phyloP scores from a whole-genome alignment of 2,888 invertebrate species.

The Thera britannica region DNA sequence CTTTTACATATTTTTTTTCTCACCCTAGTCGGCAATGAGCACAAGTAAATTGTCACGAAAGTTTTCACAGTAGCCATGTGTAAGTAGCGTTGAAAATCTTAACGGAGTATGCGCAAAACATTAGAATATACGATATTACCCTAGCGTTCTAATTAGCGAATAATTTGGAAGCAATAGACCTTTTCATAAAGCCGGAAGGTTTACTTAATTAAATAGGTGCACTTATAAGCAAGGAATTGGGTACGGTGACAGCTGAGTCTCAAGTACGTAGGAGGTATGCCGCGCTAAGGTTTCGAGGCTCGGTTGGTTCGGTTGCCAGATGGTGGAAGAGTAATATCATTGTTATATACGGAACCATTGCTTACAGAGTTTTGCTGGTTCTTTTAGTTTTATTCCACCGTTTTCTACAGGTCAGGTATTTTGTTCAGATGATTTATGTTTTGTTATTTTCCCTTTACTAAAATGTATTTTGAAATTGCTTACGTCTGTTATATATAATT shows the following conservation, averaged over 20 bases:
- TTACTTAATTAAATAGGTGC: conserved; percentile 58
- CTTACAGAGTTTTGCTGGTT: conserved; percentile 7
- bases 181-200: conserved; percentile 34
- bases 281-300: conserved; percentile 16
- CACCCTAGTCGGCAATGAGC: too few relatives aligned
- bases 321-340: conserved; percentile 19
- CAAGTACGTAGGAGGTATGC: conserved; percentile 13
- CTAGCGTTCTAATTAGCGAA: conserved; percentile 55
- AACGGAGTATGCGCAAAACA: conserved; percentile 1
- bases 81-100: not conserved
- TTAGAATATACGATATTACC: conserved; percentile 33
- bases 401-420: conserved; percentile 1
- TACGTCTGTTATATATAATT: not conserved
- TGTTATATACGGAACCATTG: conserved; percentile 12
- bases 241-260: conserved; percentile 33
- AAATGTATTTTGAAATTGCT: not conserved
- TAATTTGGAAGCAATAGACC: conserved; percentile 53
- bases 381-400: conserved; percentile 10
- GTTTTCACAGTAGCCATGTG: not conserved
- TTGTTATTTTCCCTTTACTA: not conserved
- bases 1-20: too few relatives aligned
- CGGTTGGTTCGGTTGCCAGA: conserved; percentile 24
- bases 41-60: too few relatives aligned
- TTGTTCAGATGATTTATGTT: not conserved
- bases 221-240: conserved; percentile 48